Evolutionary conservation across 1,140 invertebrate species (phyloP), one percentile per base, ranked within the genome.

Genomic region (Cyrtorhinus lividipennis): DNA sequence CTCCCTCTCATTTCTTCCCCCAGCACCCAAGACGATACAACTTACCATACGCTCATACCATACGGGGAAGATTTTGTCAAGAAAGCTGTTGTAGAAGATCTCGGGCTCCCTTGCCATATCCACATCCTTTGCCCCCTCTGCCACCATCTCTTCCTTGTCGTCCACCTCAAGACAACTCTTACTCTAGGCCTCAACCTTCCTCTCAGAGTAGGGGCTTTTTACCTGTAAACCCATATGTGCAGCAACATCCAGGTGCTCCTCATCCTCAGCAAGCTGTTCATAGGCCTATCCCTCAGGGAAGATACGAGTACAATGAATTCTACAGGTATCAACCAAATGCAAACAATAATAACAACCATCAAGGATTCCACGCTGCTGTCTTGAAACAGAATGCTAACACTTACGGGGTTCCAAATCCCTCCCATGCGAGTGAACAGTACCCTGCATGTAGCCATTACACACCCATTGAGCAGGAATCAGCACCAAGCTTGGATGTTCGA

Each of bases 161-260:
- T 5, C 18, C 48, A 15, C 18, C 48, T 22, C 48, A 53, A 20
- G 48, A 53, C 3, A 53, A 53, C 20, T 8, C 48, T 15, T 53
- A 53, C 20, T 10, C 20, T 53, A 53, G 48, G 20, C 48, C 48
- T 10, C 38, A 44, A 53, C 48, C 10, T 10, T 20, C 48, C 20
- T 3, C 10, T 22, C 48, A 53, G 20, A 20, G 10, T 12, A 53
- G 48, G 18, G 48, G 48, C 12, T 53, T 53, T 20, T 5, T 53
- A 5, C 48, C 48, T 10, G 48, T 53, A 5, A 53, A 53, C 20
- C 48, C 48, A 5, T 53, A 65, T 63, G 38, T 63, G 61, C 15
- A 59, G 24, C 24, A 26, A n/a, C n/a, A 59, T 26, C 1, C n/a
- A n/a, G 27, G 24, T 13, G 12, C 27, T 25, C 22, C 56, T 24